Base-by-base conservation (phyloP, 2,797 vertebrate species). In the Argentina silus region DNA sequence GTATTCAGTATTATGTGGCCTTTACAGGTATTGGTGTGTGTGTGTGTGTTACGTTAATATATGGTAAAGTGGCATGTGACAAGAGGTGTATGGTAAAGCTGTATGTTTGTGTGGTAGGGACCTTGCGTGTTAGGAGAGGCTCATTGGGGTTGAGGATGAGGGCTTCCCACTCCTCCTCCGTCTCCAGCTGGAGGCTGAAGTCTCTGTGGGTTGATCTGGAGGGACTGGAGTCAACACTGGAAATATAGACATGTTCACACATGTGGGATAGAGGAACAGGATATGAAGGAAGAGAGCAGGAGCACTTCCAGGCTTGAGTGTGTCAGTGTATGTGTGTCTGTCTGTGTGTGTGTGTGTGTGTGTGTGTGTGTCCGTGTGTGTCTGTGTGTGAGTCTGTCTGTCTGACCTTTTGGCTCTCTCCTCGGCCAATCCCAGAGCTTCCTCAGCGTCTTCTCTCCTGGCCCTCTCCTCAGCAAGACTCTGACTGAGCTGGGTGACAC, bases 161-260 rank as follows among this genome's bases (percentile, higher is more conserved):
- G 36, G 95, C 93, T 42, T 95, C 95, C 82, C 93, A 94, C 74
- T 97, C 95, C 2, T 96, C 96, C 1, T 97, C 96, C 0, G 90
- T 67, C 4, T 97, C 95, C 91, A 98, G 89, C 70, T 95, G 95
- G 72, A 98, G 90, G 15, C 87, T 92, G 85, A 93, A 94, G 62
- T 98, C 96, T n/a, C 90, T 90, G 67, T 87, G 88, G 67, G 56
- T n/a, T 53, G 92, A 84, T 75, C 92, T 88, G 80, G 91, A 92
- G 48, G 81, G 78, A 67, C 84, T 87, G 36, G 74, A 83, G 64
- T 85, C 89, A 74, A 87, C 82, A 0, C 95, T 95, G 81, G 23
- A 55, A 5, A 79, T 60, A 73, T 81, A 67, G 68, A 27, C 12
- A 69, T n/a, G 60, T 3, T 0, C 6, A 0, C 14, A n/a, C n/a